A percentile compares a stretch with the other conserved stretches of the same genome.
These are phyloP conservation scores for Leucoraja erinaceus DNA, from an alignment of 2,113 vertebrate genomes.

Conservation along the genomic window DNA sequence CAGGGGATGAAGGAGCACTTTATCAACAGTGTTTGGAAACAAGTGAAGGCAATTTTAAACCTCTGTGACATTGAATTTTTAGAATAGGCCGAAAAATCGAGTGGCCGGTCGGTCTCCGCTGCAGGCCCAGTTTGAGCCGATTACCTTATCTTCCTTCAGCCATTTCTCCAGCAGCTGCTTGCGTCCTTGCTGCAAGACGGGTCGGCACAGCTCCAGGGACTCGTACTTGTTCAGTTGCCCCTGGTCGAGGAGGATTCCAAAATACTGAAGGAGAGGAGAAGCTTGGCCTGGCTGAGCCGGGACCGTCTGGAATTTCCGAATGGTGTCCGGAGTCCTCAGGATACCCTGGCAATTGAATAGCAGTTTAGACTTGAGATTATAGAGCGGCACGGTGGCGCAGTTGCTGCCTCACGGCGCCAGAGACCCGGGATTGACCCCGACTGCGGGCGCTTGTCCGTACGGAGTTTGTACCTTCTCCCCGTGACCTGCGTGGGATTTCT, in stretches of 20 bases:
- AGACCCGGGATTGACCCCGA: too few relatives aligned
- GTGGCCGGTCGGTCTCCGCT: too few relatives aligned
- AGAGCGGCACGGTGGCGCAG: too few relatives aligned
- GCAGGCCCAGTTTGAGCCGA: background rate
- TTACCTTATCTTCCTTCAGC: constrained; percentile 88
- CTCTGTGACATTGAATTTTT: background rate
- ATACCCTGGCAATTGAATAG: constrained; percentile 60
- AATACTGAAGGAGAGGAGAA: constrained; percentile 83
- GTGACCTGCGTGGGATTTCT: too few relatives aligned
- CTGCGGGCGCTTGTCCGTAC: too few relatives aligned
- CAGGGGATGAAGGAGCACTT: constrained; percentile 36
- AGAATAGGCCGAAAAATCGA: too few relatives aligned
- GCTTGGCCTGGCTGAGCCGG: constrained; percentile 78
- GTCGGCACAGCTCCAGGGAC: constrained; percentile 81
- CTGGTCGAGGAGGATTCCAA: constrained; percentile 82
- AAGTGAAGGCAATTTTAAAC: background rate
- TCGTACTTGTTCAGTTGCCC: constrained; percentile 86
- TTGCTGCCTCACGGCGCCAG: too few relatives aligned
- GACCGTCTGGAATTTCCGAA: constrained; percentile 79
- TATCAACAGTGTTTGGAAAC: background rate
- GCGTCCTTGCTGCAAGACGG: constrained; percentile 79
- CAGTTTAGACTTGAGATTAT: too few relatives aligned
- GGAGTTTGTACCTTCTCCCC: too few relatives aligned
- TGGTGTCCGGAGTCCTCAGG: constrained; percentile 77
- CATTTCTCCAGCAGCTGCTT: constrained; percentile 88